Evolutionary conservation across 1,140 invertebrate species (phyloP), one percentile per base, ranked within the genome.

Genomic region (Heliconius hermathena): DNA sequence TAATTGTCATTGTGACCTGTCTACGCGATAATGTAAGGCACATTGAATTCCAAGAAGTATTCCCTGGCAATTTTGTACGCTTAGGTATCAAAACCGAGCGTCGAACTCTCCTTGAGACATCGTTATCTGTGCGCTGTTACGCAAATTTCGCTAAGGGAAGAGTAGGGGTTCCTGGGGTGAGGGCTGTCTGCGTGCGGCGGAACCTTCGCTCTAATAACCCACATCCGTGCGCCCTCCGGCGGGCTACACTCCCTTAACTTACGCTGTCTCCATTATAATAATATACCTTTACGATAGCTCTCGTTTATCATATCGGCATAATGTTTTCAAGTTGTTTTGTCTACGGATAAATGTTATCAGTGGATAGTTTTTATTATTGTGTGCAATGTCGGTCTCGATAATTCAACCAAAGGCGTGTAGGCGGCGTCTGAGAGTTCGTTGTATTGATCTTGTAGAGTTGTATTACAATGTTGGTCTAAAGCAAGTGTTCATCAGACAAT

Each of bases 1-100:
- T 86, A 84, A 87, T 87, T 90, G 87, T 85, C 85, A 85, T 79
- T 89, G 80, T 90, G 90, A 90, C 88, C 89, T 87, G 87, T 87
- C 83, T 84, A 79, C 79, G 85, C 79, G 85, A 89, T 87, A 90
- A 81, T 82, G 84, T 72, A 71, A 77, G 82, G 76, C 84, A 78
- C 79, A 82, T 83, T 82, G 82, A 76, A 87, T 88, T 89, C 88
- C 81, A 74, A 88, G 88, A 88, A 89, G 26, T 71, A 80, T 81
- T 76, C 76, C 74, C 73, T 66, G 72, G 75, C 75, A 54, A 80
- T 77, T 60, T 72, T 76, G 38, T 41, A 41, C 41, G 76, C 73
- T 74, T 76, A 57, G 73, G 49, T 82, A 72, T 79, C 57, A 77
- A 82, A 81, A 79, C 26, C 71, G 22, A 75, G 80, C 76, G 41